Conservation (phyloP, 2,797 vertebrate species). For the Masticophis lateralis region DNA sequence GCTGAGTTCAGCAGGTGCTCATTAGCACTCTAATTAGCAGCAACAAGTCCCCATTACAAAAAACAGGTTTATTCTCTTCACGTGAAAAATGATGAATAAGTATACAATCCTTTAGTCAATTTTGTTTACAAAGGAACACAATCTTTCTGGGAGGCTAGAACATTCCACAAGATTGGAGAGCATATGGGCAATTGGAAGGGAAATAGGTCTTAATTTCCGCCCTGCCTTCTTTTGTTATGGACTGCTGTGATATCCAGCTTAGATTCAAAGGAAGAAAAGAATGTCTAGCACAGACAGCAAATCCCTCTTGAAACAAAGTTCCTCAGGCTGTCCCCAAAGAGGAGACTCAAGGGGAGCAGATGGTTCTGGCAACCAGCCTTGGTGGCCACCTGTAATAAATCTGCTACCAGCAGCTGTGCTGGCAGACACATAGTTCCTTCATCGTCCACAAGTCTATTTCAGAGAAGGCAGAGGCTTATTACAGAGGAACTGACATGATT, state of each 20-base stretch:
- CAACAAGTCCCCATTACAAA: not conserved
- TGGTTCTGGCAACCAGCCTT: not conserved
- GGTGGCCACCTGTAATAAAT: not conserved
- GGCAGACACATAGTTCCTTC: not conserved
- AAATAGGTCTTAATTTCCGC: not conserved
- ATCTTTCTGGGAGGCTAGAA: not conserved
- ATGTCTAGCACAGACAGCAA: not conserved
- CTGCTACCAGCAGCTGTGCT: not conserved
- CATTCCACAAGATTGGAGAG: not conserved
- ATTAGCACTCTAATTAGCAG: not conserved
- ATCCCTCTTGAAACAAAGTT: not conserved
- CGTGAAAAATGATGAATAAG: not conserved
- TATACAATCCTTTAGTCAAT: not conserved
- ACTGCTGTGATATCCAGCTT: not conserved
- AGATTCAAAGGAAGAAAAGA: not conserved
- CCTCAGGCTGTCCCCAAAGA: not conserved
- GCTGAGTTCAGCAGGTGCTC: not conserved
- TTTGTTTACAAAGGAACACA: not conserved
- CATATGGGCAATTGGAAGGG: not conserved
- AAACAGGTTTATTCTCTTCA: not conserved
- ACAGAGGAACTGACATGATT: not conserved
- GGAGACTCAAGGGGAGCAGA: not conserved
- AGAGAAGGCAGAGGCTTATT: not conserved
- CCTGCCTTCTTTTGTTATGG: not conserved
- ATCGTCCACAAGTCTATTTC: not conserved